These are phyloP conservation scores for Aphaenogaster rudis DNA, from an alignment of 1,140 invertebrate species.

Conservation along the genomic window DNA sequence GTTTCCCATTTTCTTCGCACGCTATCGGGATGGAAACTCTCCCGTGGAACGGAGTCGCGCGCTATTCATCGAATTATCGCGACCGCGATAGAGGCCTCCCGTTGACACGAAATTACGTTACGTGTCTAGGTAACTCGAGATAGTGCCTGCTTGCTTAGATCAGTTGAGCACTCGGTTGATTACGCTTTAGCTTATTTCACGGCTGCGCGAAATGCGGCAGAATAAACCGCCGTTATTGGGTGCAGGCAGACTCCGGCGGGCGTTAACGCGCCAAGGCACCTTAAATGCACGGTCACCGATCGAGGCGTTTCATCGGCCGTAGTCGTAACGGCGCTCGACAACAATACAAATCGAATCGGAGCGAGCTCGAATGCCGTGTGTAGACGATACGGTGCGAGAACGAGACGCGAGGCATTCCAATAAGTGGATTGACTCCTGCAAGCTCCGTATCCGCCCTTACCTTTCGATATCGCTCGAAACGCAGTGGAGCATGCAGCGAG, in stretches of 20 bases:
- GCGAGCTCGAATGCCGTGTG: conserved; percentile 74
- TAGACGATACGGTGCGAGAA: conserved; percentile 74
- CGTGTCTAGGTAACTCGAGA: background rate
- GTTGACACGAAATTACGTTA: conserved; percentile 45
- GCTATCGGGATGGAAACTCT: conserved; percentile 17
- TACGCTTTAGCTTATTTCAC: conserved; percentile 73
- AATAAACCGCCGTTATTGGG: conserved; percentile 79
- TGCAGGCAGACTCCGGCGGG: conserved; percentile 57
- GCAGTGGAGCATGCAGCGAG: conserved; percentile 46
- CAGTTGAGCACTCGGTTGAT: conserved; percentile 20
- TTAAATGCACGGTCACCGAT: conserved; percentile 68
- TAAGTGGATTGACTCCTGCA: conserved; percentile 82
- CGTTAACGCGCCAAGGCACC: conserved; percentile 64
- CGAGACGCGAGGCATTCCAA: conserved; percentile 81
- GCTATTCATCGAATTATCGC: conserved; percentile 48
- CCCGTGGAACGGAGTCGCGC: background rate
- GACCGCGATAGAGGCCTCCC: background rate
- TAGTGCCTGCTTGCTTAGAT: conserved; percentile 30
- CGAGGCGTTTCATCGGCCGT: conserved; percentile 36
- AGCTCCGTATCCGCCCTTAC: conserved; percentile 68
- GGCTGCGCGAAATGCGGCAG: conserved; percentile 72
- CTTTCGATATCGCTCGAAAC: conserved; percentile 75
- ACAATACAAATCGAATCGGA: conserved; percentile 82
- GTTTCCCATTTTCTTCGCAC: conserved; percentile 43
- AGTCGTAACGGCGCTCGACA: conserved; percentile 64